Percentiles rank a stretch among this genome's conserved stretches.
Evolutionary conservation across 2,888 invertebrate genomes (phyloP).

Genomic region (Caenorhabditis sp.): DNA sequence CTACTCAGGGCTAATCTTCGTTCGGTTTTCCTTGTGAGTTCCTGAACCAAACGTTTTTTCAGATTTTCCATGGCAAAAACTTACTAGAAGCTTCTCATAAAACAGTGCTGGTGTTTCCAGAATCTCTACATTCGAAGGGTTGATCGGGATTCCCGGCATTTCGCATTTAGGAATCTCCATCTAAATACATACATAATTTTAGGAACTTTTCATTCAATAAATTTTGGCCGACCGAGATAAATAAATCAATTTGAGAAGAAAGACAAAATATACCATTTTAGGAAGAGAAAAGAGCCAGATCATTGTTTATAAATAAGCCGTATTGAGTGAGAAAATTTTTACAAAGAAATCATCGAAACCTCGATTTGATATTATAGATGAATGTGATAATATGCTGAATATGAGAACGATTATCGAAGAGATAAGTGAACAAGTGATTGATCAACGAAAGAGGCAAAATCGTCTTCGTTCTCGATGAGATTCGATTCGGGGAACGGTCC

Average conservation of each 20-base stretch:
- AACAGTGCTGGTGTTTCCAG: constrained; percentile 70
- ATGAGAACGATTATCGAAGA: constrained; percentile 28
- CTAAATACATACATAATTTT: constrained; percentile 16
- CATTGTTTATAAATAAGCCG: constrained; percentile 14
- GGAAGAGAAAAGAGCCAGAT: neutral
- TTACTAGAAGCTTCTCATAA: constrained; percentile 71
- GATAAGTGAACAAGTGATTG: constrained; percentile 36
- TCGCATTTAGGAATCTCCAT: constrained; percentile 59
- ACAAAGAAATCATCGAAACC: constrained; percentile 1
- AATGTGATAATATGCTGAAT: neutral
- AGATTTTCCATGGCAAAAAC: constrained; percentile 41
- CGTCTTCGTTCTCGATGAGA: constrained; percentile 18
- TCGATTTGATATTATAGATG: constrained; percentile 4
- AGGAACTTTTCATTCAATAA: neutral
- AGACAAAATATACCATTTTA: neutral
- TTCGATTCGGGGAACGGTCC: constrained; percentile 10
- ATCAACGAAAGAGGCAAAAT: constrained; percentile 36
- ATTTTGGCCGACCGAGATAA: neutral
- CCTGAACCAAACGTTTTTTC: constrained; percentile 78
- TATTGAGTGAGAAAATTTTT: neutral
- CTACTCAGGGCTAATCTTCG: constrained; percentile 88
- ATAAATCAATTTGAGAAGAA: neutral
- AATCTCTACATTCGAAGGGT: constrained; percentile 65
- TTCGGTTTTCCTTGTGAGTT: constrained; percentile 82
- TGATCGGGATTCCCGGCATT: constrained; percentile 68